Base-by-base conservation (phyloP, 1,140 invertebrate species). In the Pteromalus puparum region DNA sequence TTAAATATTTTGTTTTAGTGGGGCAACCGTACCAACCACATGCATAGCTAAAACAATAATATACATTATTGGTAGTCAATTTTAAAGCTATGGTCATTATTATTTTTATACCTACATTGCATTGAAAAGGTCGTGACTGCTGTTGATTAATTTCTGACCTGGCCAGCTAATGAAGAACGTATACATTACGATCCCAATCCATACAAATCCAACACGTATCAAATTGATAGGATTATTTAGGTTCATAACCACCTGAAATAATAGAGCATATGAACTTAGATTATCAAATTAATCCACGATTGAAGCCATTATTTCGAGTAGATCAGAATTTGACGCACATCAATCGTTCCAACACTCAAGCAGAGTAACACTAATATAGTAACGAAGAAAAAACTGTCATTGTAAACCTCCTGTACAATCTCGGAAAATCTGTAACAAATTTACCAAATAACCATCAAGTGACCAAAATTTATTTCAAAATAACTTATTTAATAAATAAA, bases 111-210 rank as follows among this genome's bases (percentile, higher is more conserved):
- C 46, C 0, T 61, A 83, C 82, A 78, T 7, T 7, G 65, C n/a
- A 26, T 34, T n/a, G 9, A 38, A 61, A 38, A 79, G 9, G 4
- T 72, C 24, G 26, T 2, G 0, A 73, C 68, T 83, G 3, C 13
- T 24, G 9, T 83, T 67, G 1, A 79, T 42, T 26, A 83, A 24
- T 73, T 38, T 78, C 72, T 83, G 82, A 24, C 82, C 42, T 5
- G 82, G 26, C 65, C 65, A 78, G 15, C 65, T 72, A 5, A 65
- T 28, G 21, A 15, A 70, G 42, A 83, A 83, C 7, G 34, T 2
- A 34, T 83, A 78, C 10, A 78, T 7, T 61, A 79, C 9, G 1
- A 53, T 0, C 61, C 18, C 82, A 0, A 73, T 26, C 15, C 1
- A 72, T 1, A 72, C 28, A 38, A 61, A 53, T 61, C 15, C 10